A percentile compares a stretch with the other conserved stretches of the same genome.
These are phyloP conservation scores for Scylla paramamosain DNA, from an alignment of 1,140 invertebrate genomes.

Conservation along the genomic window DNA sequence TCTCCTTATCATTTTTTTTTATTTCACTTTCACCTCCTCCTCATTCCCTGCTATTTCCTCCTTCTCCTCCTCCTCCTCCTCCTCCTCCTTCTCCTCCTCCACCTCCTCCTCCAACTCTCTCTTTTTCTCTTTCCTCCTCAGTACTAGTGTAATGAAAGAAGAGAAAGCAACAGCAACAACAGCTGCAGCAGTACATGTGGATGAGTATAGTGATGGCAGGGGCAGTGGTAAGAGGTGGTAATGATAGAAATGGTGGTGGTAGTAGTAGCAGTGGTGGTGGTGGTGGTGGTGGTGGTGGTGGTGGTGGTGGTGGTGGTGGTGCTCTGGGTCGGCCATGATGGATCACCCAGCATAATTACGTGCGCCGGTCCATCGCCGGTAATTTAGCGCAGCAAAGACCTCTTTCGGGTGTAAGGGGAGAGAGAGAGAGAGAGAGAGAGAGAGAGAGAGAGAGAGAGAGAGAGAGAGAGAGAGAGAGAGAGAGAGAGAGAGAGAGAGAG, in stretches of 20 bases:
- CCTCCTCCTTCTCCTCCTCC: too few species aligned
- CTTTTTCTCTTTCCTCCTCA: too few species aligned
- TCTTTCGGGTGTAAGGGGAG: neutral
- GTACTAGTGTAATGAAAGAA: too few species aligned
- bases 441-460: slow-evolving; percentile 10
- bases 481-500: slow-evolving; percentile 15
- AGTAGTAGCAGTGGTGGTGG: neutral
- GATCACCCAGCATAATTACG: neutral
- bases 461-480: slow-evolving; percentile 1
- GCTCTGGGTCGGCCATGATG: neutral
- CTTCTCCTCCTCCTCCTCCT: too few species aligned
- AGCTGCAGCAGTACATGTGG: neutral
- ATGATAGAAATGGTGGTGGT: neutral
- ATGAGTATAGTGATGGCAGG: neutral
- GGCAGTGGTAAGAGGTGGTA: neutral
- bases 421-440: neutral
- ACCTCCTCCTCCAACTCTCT: too few species aligned
- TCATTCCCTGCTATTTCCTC: too few species aligned
- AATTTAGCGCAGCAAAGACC: neutral
- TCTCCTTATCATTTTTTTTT: too few species aligned
- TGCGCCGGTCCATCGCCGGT: neutral
- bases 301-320: neutral
- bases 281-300: neutral
- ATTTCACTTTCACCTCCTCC: too few species aligned
- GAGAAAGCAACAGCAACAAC: neutral